phyloP scores from a whole-genome alignment of 2,113 vertebrate genomes.

The Psammodynastes pulverulentus region DNA sequence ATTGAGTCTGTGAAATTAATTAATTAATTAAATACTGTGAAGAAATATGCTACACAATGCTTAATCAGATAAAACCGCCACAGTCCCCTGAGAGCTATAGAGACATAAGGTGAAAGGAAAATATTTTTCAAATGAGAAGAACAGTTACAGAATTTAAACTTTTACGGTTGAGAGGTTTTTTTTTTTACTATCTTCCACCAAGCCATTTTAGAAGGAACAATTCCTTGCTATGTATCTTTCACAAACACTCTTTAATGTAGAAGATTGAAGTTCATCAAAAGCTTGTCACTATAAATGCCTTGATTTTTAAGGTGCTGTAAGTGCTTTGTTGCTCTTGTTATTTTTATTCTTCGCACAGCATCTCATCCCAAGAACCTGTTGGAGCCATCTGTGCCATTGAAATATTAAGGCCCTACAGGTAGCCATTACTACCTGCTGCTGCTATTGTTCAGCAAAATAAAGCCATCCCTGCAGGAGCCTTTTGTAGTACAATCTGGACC shows the following conservation, averaged over 20 bases:
- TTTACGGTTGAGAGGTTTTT: background rate
- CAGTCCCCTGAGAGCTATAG: background rate
- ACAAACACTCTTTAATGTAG: background rate
- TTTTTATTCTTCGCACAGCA: background rate
- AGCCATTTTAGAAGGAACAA: background rate
- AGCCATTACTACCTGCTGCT: conserved; percentile 34
- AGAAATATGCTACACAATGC: background rate
- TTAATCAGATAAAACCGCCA: background rate
- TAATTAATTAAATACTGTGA: background rate
- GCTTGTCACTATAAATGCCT: background rate
- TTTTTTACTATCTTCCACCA: background rate
- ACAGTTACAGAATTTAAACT: background rate
- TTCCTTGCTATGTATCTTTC: background rate
- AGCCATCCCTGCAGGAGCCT: conserved; percentile 12
- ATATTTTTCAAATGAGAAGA: background rate
- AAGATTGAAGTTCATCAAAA: background rate
- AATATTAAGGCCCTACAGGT: conserved; percentile 8
- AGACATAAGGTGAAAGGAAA: background rate
- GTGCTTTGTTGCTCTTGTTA: background rate
- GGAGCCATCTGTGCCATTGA: conserved; percentile 24
- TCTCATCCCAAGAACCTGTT: background rate
- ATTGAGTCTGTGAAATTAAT: background rate
- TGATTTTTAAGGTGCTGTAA: background rate
- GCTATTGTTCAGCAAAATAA: conserved; percentile 18
- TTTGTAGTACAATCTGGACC: background rate